These are phyloP conservation scores for Clytia hemisphaerica DNA, from an alignment of 30 jellyfish, hydroid and myxozoan genomes.

Conservation along the genomic window DNA sequence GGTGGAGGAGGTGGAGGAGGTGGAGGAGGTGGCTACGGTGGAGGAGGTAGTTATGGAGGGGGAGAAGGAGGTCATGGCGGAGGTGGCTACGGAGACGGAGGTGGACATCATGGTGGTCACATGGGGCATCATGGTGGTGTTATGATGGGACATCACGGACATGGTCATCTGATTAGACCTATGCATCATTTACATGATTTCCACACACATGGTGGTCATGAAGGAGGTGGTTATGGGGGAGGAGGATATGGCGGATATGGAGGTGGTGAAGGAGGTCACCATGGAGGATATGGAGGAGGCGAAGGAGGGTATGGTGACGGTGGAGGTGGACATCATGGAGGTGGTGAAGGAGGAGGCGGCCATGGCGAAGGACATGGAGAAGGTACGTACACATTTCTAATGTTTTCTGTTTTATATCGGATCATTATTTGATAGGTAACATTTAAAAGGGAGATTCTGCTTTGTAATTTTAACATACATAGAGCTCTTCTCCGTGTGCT, in stretches of 20 bases:
- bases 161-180: no score
- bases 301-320: slow-evolving; percentile 48
- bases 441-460: no score
- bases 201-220: no score
- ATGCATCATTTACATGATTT: no score
- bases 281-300: slow-evolving; percentile 55
- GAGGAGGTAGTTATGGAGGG: slow-evolving; percentile 16
- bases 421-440: no score
- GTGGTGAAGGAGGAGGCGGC: slow-evolving; percentile 34
- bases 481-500: no score
- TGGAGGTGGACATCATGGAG: slow-evolving; percentile 53
- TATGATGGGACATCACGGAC: slow-evolving; percentile 57
- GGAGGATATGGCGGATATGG: neutral
- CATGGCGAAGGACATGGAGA: slow-evolving; percentile 28
- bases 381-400: no score
- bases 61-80: slow-evolving; percentile 14
- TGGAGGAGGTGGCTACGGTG: neutral
- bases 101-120: neutral
- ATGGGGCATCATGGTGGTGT: slow-evolving; percentile 16
- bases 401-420: no score
- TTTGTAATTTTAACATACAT: no score
- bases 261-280: neutral
- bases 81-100: neutral
- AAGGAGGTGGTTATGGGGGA: slow-evolving; percentile 5
- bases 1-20: slow-evolving; percentile 4